phyloP scores from a whole-genome alignment of 2,888 invertebrate species.

The Ganaspis brasiliensis region DNA sequence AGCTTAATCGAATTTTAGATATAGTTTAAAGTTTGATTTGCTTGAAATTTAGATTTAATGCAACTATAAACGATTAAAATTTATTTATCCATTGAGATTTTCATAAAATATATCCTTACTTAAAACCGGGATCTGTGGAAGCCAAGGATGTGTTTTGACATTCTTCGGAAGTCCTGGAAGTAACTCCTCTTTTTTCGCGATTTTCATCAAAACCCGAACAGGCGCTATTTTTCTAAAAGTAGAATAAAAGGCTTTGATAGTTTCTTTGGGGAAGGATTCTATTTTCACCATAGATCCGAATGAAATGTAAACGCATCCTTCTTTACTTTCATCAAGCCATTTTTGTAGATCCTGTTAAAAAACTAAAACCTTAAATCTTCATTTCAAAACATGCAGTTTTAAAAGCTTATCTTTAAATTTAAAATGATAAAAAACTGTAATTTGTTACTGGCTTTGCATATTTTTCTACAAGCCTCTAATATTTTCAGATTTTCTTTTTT shows the following conservation, averaged over 20 bases:
- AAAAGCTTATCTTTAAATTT: not conserved
- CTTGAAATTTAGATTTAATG: no score
- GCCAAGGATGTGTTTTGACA: conserved; percentile 73
- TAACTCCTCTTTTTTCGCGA: conserved; percentile 70
- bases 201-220: conserved; percentile 73
- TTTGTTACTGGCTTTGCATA: no score
- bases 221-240: conserved; percentile 73
- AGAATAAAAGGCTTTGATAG: conserved; percentile 66
- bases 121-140: conserved; percentile 72
- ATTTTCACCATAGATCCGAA: conserved; percentile 78
- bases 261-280: conserved; percentile 71
- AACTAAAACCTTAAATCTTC: not conserved
- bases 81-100: conserved; percentile 10
- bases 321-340: conserved; percentile 72
- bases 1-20: no score
- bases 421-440: no score
- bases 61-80: no score
- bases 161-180: conserved; percentile 73
- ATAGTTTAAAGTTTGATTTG: no score
- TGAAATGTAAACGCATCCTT: conserved; percentile 75
- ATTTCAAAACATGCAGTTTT: not conserved
- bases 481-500: no score
- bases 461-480: no score
- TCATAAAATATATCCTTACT: conserved; percentile 60
- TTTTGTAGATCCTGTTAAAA: conserved; percentile 70